A percentile compares a stretch with the other conserved stretches of the same genome.
Evolutionary conservation across 2,797 vertebrate genomes (phyloP).

Genomic region (Anguilla marmorata): DNA sequence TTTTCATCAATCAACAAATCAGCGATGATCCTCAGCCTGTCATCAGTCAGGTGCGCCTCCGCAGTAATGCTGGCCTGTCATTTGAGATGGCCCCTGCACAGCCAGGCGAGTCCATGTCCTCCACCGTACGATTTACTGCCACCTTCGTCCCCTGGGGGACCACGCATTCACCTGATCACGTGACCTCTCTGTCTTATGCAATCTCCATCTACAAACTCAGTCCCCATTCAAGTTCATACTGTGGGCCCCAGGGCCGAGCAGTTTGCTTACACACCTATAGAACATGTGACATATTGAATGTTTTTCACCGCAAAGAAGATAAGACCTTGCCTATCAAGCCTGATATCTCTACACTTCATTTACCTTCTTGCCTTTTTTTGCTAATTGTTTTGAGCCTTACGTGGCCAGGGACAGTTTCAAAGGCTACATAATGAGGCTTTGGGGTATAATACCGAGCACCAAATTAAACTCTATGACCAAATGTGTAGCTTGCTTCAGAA

Average conservation of each 20-base stretch:
- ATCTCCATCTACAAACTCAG: constrained; percentile 53
- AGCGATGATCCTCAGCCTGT: constrained; percentile 43
- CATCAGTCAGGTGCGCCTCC: constrained; percentile 29
- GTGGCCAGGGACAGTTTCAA: constrained; percentile 55
- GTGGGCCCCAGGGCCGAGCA: constrained; percentile 40
- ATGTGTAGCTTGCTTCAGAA: constrained; percentile 37
- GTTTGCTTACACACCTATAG: constrained; percentile 49
- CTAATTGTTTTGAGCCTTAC: constrained; percentile 62
- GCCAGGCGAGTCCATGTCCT: constrained; percentile 36
- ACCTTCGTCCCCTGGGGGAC: constrained; percentile 27
- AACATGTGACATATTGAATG: constrained; percentile 54
- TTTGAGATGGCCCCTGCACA: constrained; percentile 23
- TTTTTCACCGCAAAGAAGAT: constrained; percentile 47
- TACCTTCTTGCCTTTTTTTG: constrained; percentile 32
- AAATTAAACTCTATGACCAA: constrained; percentile 50
- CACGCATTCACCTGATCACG: constrained; percentile 52
- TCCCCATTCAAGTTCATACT: constrained; percentile 49
- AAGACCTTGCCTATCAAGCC: constrained; percentile 40
- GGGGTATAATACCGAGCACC: constrained; percentile 47
- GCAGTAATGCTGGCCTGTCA: constrained; percentile 16
- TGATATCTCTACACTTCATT: background rate
- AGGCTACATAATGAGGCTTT: constrained; percentile 54
- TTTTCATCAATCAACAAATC: constrained; percentile 63
- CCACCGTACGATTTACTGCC: constrained; percentile 42
- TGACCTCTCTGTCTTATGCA: constrained; percentile 53